Evolutionary conservation across 2,888 invertebrate genomes (phyloP).

Genomic region (Tinea semifulvella): DNA sequence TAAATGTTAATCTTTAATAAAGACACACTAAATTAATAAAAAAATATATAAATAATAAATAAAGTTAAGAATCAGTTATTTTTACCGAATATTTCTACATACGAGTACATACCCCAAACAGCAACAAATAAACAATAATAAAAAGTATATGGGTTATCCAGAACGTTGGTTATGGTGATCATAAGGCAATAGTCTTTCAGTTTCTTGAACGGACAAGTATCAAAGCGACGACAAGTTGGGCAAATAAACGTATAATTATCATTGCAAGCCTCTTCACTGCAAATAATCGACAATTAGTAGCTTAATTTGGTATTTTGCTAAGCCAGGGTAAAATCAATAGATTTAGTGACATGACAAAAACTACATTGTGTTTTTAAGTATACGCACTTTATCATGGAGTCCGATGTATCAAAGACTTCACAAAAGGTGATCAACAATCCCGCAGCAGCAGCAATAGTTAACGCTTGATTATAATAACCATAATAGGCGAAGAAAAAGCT

Average conservation of each 20-base stretch:
- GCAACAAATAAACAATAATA: constrained; percentile 31
- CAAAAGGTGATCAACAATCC: constrained; percentile 47
- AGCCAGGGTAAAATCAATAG: neutral
- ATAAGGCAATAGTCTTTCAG: constrained; percentile 60
- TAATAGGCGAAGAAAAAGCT: constrained; percentile 67
- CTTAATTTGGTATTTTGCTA: constrained; percentile 2
- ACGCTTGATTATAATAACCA: constrained; percentile 59
- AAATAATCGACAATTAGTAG: neutral
- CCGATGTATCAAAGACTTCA: constrained; percentile 31
- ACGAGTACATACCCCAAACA: constrained; percentile 37
- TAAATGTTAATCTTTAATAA: too few relatives aligned
- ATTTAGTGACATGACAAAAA: too few relatives aligned
- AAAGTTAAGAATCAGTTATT: too few relatives aligned
- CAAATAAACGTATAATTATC: constrained; percentile 53
- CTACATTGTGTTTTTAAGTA: too few relatives aligned
- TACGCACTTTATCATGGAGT: constrained; percentile 16
- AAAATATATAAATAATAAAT: too few relatives aligned
- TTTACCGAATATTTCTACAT: too few relatives aligned
- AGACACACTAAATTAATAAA: too few relatives aligned
- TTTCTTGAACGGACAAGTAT: constrained; percentile 51
- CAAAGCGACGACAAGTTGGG: constrained; percentile 57
- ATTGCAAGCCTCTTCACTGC: constrained; percentile 28
- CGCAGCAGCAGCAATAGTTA: constrained; percentile 48
- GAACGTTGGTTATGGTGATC: constrained; percentile 43
- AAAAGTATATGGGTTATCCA: constrained; percentile 31